Percentiles rank a stretch among this genome's conserved stretches.
Conservation (phyloP, 2,113 vertebrate genomes). For the Oplegnathus fasciatus region DNA sequence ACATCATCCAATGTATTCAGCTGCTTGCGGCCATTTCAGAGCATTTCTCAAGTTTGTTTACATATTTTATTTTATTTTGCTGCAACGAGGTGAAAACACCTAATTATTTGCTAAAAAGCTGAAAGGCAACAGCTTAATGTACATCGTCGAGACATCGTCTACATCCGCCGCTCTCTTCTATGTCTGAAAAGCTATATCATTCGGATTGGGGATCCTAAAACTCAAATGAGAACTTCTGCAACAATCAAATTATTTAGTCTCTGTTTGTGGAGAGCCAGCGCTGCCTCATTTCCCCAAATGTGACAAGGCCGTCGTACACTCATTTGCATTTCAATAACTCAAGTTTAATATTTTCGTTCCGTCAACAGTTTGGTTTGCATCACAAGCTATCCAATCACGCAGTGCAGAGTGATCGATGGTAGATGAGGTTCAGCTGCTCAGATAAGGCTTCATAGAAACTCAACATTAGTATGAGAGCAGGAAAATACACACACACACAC, state of each 20-base stretch:
- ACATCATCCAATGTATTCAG: neutral
- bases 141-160: neutral
- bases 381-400: neutral
- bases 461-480: constrained; percentile 4
- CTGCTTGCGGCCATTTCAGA: constrained; percentile 1
- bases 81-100: constrained; percentile 27
- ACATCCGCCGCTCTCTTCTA: constrained; percentile 14
- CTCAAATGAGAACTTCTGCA: constrained; percentile 15
- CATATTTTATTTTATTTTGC: neutral
- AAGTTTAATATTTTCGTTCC: neutral
- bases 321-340: constrained; percentile 39
- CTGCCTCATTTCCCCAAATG: constrained; percentile 8
- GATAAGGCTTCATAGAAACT: neutral
- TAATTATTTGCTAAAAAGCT: constrained; percentile 15
- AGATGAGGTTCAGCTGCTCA: constrained; percentile 36
- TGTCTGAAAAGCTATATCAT: neutral
- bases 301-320: constrained; percentile 7
- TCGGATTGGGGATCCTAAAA: neutral
- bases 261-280: neutral
- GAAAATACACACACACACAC: constrained; percentile 20
- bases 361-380: constrained; percentile 29
- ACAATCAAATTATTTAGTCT: constrained; percentile 2
- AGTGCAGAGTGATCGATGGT: constrained; percentile 10
- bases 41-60: constrained; percentile 13
- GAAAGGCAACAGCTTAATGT: constrained; percentile 19